Evolutionary conservation across 2,888 invertebrate species (phyloP).

Genomic region (Crioceris asparagi): DNA sequence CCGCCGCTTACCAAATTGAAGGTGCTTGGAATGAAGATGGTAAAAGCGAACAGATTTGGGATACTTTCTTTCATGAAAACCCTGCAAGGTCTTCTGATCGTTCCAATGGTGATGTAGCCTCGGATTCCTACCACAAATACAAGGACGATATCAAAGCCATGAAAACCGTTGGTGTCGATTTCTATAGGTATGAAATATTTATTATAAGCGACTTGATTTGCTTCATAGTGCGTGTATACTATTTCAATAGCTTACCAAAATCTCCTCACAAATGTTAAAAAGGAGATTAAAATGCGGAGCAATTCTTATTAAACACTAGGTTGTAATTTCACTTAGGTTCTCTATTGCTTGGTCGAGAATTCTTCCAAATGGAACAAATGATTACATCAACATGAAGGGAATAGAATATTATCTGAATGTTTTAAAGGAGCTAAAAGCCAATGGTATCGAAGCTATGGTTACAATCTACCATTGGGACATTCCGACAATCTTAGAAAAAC

Average conservation of each 20-base stretch:
- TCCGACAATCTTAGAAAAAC: constrained; percentile 39
- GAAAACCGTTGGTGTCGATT: constrained; percentile 42
- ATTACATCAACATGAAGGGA: constrained; percentile 39
- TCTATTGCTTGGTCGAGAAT: constrained; percentile 27
- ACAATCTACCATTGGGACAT: constrained; percentile 47
- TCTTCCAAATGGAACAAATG: constrained; percentile 47
- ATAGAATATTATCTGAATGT: constrained; percentile 18
- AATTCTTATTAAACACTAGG: too few species aligned
- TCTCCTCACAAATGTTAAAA: too few species aligned
- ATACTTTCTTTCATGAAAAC: constrained; percentile 13
- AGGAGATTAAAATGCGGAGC: too few species aligned
- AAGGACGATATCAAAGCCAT: constrained; percentile 48
- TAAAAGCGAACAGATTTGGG: constrained; percentile 40
- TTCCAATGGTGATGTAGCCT: constrained; percentile 52
- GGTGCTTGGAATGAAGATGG: constrained; percentile 30
- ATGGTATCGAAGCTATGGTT: constrained; percentile 43
- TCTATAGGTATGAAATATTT: constrained; percentile 45
- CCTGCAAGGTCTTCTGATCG: constrained; percentile 9
- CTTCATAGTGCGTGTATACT: too few species aligned
- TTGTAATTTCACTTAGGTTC: too few species aligned
- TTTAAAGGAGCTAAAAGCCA: constrained; percentile 34
- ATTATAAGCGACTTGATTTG: too few species aligned
- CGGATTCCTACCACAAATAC: constrained; percentile 54
- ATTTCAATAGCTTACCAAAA: too few species aligned
- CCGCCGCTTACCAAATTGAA: constrained; percentile 24